Conservation (phyloP, 2,888 invertebrate species). For the Eudasyphora cyanicolor region DNA sequence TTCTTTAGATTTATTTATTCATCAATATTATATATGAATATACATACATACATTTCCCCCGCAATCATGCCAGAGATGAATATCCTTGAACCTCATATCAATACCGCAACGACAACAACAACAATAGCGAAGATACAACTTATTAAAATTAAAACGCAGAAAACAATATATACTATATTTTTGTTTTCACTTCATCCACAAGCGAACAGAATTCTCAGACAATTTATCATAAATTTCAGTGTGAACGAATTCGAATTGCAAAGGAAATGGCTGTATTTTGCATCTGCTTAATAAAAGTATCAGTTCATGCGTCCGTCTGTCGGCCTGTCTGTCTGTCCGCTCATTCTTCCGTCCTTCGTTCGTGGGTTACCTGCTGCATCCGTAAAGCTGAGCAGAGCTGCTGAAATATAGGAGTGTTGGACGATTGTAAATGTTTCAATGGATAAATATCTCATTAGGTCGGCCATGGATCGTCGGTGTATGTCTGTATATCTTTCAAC, state of each 20-base stretch:
- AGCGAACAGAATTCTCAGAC: slow-evolving; percentile 31
- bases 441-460: slow-evolving; percentile 61
- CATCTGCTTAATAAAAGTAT: slow-evolving; percentile 29
- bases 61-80: not conserved
- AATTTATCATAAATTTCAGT: slow-evolving; percentile 52
- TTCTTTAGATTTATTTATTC: not conserved
- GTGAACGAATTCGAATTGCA: slow-evolving; percentile 4
- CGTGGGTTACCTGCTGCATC: not conserved
- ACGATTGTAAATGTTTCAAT: slow-evolving; percentile 34
- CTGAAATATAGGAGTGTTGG: not conserved
- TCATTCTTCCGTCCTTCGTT: not conserved
- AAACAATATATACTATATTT: slow-evolving; percentile 1
- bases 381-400: slow-evolving; percentile 14
- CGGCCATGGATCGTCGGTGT: slow-evolving; percentile 48
- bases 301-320: not conserved
- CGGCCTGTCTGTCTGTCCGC: not conserved
- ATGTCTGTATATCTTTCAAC: slow-evolving; percentile 14
- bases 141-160: slow-evolving; percentile 23
- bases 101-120: not conserved
- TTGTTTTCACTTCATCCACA: not conserved
- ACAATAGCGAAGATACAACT: too few species aligned
- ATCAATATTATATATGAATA: not conserved
- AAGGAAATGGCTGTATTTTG: slow-evolving; percentile 12
- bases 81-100: slow-evolving; percentile 17
- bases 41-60: not conserved